These are phyloP conservation scores for Cordilura impudica DNA, from an alignment of 2,888 invertebrate genomes.

Conservation along the genomic window DNA sequence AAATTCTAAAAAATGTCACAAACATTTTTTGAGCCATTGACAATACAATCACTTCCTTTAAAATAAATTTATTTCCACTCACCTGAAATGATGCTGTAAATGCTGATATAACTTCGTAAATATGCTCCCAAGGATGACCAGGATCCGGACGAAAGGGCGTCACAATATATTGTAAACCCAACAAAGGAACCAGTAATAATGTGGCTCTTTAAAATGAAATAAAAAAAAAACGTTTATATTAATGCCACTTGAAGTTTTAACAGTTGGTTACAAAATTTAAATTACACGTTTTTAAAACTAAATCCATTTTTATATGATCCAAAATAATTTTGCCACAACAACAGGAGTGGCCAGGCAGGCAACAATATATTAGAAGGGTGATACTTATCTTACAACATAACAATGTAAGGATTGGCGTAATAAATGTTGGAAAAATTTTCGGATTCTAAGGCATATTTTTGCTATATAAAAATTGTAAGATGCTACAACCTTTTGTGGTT, in stretches of 20 bases:
- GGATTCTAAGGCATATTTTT: too few relatives aligned
- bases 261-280: too few relatives aligned
- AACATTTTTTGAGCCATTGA: too few relatives aligned
- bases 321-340: background rate
- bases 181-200: conserved; percentile 91
- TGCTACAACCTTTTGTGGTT: too few relatives aligned
- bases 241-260: too few relatives aligned
- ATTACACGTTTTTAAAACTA: background rate
- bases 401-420: background rate
- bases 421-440: too few relatives aligned
- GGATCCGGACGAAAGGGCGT: conserved; percentile 89
- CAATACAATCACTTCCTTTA: background rate
- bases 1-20: too few relatives aligned
- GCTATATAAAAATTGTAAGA: too few relatives aligned
- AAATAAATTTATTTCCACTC: conserved; percentile 68
- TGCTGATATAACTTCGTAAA: conserved; percentile 91
- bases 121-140: conserved; percentile 85
- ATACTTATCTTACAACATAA: background rate
- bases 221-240: too few relatives aligned
- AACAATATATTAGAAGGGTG: background rate
- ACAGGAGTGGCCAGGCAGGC: too few relatives aligned
- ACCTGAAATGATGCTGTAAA: conserved; percentile 93
- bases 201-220: conserved; percentile 83
- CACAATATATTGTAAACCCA: conserved; percentile 93
- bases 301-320: background rate